Base-by-base conservation (phyloP, 1,140 invertebrate genomes). In the Armadillidium nasatum region DNA sequence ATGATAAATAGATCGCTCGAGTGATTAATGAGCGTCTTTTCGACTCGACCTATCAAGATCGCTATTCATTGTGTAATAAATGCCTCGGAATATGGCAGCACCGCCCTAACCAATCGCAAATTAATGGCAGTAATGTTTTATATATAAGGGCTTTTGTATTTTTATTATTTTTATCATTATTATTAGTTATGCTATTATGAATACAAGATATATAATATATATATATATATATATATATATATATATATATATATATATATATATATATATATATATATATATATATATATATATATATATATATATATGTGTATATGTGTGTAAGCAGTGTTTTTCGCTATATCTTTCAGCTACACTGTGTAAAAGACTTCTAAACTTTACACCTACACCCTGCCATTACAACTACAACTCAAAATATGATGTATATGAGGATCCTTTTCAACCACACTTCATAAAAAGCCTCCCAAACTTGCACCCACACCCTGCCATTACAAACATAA, bases 11-110 rank as follows among this genome's bases (percentile, higher is more conserved):
- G 50, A 60, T 60, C 11, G 50, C 19, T 19, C 50, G 3, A 19
- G 7, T 60, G 50, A 60, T 60, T 60, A 60, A 60, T 19, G 50
- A 60, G 2, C 2, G 33, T 7, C 50, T 60, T 60, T 60, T 60
- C 19, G 50, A 60, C 50, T 60, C 19, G 19, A 60, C 50, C 50
- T 60, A 60, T 60, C 50, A 60, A 60, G 50, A 60, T 15, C 50
- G 50, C 50, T 60, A 60, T 60, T 60, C 50, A 60, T 60, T 60
- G 50, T 60, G 50, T 19, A 60, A 60, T 60, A 60, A 60, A 60
- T 19, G 50, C 50, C 11, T 15, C 2, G 19, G 33, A 60, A 60
- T 15, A 60, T 60, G 11, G 50, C 50, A 60, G 19, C 50, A 60
- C 11, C 50, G 11, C 50, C 50, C 50, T 60, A 15, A 60, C 11